Percentiles rank a stretch among this genome's conserved stretches.
Conservation (phyloP, 2,888 invertebrate species). For the Alcis repandata region DNA sequence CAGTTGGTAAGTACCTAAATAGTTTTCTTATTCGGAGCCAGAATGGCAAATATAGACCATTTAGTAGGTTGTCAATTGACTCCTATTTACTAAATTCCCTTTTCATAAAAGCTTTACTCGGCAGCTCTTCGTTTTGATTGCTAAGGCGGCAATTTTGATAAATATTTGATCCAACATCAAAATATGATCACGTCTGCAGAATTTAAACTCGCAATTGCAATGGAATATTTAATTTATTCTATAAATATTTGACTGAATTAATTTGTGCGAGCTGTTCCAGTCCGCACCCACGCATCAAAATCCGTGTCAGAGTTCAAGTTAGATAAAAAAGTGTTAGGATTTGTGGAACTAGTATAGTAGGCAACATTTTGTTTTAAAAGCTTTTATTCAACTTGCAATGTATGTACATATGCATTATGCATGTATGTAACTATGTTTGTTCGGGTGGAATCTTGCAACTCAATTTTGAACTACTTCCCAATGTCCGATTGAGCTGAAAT, state of each 20-base stretch:
- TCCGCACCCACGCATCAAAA: constrained; percentile 30
- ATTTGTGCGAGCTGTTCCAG: constrained; percentile 34
- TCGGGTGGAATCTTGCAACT: too few species aligned
- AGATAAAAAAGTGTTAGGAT: neutral
- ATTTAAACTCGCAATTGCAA: constrained; percentile 35
- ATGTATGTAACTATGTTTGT: too few species aligned
- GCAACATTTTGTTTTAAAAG: too few species aligned
- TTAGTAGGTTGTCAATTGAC: constrained; percentile 33
- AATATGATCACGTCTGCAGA: constrained; percentile 33
- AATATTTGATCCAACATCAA: constrained; percentile 38
- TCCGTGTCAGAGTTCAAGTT: constrained; percentile 11
- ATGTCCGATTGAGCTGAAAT: too few species aligned
- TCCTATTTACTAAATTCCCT: constrained; percentile 40
- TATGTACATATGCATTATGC: too few species aligned
- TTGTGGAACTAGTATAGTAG: too few species aligned
- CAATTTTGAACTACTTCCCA: too few species aligned
- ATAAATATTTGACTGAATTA: constrained; percentile 41
- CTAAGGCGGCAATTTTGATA: constrained; percentile 30
- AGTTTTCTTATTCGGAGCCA: too few species aligned
- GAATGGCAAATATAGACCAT: too few species aligned
- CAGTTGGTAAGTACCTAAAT: too few species aligned
- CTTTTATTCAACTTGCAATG: too few species aligned
- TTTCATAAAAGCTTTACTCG: constrained; percentile 47
- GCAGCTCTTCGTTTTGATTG: constrained; percentile 41
- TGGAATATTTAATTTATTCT: constrained; percentile 34